Evolutionary conservation across 2,113 vertebrate genomes (phyloP), one percentile per base, ranked within the genome.

Genomic region (Vombatus ursinus): DNA sequence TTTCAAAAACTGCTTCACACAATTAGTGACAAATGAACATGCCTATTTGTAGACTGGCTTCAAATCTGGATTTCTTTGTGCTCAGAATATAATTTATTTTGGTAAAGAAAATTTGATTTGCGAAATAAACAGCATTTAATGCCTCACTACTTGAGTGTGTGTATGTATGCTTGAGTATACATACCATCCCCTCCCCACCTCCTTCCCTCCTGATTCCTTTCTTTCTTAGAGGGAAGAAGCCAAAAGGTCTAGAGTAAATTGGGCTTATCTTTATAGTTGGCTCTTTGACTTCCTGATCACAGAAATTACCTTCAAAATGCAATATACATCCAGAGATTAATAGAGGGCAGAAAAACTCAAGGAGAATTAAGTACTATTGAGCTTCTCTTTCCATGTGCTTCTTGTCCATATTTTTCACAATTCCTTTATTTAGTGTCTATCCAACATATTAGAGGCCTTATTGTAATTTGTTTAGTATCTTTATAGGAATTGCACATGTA

Each of bases 1-100:
- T 92, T 96, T 89, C 25, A 94, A 95, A 97, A 93, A 51, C 4
- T 89, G 89, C 50, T 84, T 91, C 91, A 92, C n/a, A 84, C 47
- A 24, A 84, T 19, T 68, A n/a, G 5, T 25, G 93, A 47, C 93
- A 94, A 94, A 95, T 47, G 3, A 94, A 91, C 52, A 9, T 94
- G 0, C 3, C 23, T 95, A 96, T 91, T 52, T 2, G 92, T 93
- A 77, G 0, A 28, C 0, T 10, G 6, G 31, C 31, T 95, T 77
- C 9, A 96, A 95, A 94, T 61, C 25, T 95, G 49, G 24, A 92
- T 90, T 93, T 93, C 89, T 28, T 91, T 57, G 10, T 1, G 37
- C 23, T 1, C 0, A 48, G 3, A n/a, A 28, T 89, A 52, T 94
- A 14, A 93, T 16, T 53, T 14, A 61, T 89, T 54, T 94, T 49